phyloP scores from a whole-genome alignment of 2,888 invertebrate genomes.

The Parnassius apollo region DNA sequence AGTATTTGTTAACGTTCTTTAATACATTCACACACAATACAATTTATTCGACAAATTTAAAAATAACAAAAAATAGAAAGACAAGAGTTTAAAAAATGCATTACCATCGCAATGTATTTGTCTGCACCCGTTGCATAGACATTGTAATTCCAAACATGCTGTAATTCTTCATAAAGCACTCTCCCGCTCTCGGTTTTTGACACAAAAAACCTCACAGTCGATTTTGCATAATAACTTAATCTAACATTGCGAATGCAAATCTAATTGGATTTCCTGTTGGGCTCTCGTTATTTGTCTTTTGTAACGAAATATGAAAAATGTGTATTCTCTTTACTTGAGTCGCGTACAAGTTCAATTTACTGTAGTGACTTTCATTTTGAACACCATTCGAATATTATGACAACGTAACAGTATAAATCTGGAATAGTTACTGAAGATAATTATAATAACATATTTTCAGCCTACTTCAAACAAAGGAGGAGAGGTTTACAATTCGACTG shows the following conservation, averaged over 20 bases:
- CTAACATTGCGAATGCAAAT: slow-evolving; percentile 56
- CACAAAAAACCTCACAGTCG: slow-evolving; percentile 58
- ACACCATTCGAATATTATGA: not conserved
- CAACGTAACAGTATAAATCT: not conserved
- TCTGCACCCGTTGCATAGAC: slow-evolving; percentile 4
- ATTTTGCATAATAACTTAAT: slow-evolving; percentile 75
- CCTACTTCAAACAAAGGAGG: too few species aligned
- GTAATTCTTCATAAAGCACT: slow-evolving; percentile 34
- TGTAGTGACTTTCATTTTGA: slow-evolving; percentile 20
- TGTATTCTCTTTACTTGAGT: slow-evolving; percentile 24
- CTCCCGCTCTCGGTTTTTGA: slow-evolving; percentile 42
- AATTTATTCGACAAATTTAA: not conserved
- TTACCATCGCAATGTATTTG: slow-evolving; percentile 4
- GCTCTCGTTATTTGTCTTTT: slow-evolving; percentile 47
- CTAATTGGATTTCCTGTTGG: slow-evolving; percentile 67
- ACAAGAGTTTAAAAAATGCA: not conserved
- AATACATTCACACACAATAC: too few species aligned
- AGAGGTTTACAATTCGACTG: too few species aligned
- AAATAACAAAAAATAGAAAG: not conserved
- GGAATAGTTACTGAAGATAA: too few species aligned
- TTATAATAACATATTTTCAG: too few species aligned
- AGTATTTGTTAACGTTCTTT: too few species aligned
- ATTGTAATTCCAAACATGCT: slow-evolving; percentile 21
- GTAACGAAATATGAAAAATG: slow-evolving; percentile 38
- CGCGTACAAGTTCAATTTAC: slow-evolving; percentile 17